Evolutionary conservation across 2,113 vertebrate species (phyloP), one percentile per base, ranked within the genome.

Genomic region (Typhlomys cinereus): DNA sequence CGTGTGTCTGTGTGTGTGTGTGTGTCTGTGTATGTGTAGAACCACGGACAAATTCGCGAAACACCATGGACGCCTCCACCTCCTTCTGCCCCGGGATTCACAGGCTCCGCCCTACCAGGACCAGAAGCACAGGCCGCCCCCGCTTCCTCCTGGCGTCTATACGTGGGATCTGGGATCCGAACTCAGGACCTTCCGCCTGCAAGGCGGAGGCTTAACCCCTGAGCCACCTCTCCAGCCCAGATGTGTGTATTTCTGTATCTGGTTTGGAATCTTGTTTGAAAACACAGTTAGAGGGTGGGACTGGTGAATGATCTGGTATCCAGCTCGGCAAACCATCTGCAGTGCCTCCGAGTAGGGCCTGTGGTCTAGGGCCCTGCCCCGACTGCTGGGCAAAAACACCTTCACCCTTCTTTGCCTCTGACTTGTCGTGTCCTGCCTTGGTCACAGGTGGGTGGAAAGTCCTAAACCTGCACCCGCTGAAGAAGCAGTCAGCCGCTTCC

Each of bases 361-460:
- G 2, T 7, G 44, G 10, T 39, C 46, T 2, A 23, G 34, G 23
- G 15, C 36, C 62, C 66, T 64, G n/a, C 59, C 59, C 57, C 7
- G 29, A 34, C 70, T 52, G 15, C 79, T 2, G 3, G 34, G 79
- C 41, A 1, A 9, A 7, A 13, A 15, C 7, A 21, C 27, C 48
- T 15, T 54, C 31, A 4, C 59, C 20, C 31, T 36, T 83, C 44
- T 21, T 67, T 66, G 69, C 52, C 34, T 17, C 27, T 34, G 34
- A 23, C 31, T 61, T 44, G 8, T 2, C 23, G 13, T 11, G 2
- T 7, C 25, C 67, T 23, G 1, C 29, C 50, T 59, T 71, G 34
- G 0, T 52, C 1, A 50, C 95, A 97, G 80, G 87, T 90, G 98
- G 95, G 41, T 97, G 96, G 94, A 98, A 97, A 50, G 46, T 91